Conservation (phyloP, 2,888 invertebrate genomes). For the Saturnia pavonia region DNA sequence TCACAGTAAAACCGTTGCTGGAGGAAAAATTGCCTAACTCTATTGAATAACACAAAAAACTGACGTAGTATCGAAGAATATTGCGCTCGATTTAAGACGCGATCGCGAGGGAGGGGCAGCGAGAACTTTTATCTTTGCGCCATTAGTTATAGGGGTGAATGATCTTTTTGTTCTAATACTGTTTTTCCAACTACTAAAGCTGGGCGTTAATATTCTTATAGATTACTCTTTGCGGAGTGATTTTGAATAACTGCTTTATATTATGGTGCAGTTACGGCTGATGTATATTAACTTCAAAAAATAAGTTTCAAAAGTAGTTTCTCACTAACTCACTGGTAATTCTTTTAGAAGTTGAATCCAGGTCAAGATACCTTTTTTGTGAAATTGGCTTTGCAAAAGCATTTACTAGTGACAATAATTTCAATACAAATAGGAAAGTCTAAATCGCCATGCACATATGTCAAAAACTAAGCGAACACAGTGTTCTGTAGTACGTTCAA, state of each 20-base stretch:
- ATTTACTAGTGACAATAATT: neutral
- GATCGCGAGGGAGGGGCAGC: neutral
- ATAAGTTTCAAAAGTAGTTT: neutral
- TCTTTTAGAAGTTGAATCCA: neutral
- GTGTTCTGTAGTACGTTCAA: too few relatives aligned
- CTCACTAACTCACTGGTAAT: neutral
- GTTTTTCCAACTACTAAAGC: neutral
- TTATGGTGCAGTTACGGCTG: neutral
- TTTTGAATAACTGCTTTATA: neutral
- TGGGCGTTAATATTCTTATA: neutral
- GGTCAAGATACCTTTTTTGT: neutral
- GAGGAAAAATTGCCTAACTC: constrained; percentile 5
- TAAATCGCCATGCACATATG: too few relatives aligned
- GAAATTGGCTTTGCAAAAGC: neutral
- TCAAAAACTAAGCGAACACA: too few relatives aligned
- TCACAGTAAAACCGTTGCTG: constrained; percentile 4
- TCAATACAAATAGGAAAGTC: neutral
- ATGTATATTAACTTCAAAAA: neutral
- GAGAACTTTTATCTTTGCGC: neutral
- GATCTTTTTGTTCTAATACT: neutral
- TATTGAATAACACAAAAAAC: constrained; percentile 14
- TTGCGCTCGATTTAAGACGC: neutral
- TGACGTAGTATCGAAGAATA: constrained; percentile 8
- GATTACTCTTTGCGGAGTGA: neutral
- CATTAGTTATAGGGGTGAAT: neutral